A percentile compares a stretch with the other conserved stretches of the same genome.
Conservation (phyloP, 1,140 invertebrate genomes). For the Eueides isabella region DNA sequence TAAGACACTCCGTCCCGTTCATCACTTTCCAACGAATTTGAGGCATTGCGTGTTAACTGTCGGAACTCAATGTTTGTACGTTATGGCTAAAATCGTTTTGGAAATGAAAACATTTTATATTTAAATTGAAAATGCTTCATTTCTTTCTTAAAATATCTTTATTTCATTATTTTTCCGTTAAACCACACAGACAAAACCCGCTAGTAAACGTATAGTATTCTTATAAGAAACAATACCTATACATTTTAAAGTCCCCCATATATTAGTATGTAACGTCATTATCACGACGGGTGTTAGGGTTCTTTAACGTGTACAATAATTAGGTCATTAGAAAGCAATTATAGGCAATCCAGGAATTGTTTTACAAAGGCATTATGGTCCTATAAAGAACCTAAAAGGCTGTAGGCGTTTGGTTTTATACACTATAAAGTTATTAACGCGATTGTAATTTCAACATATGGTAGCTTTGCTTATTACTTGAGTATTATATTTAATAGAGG, state of each 20-base stretch:
- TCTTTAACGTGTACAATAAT: constrained; percentile 1
- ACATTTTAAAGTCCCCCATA: background rate
- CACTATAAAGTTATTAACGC: background rate
- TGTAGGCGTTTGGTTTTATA: background rate
- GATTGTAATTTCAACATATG: constrained; percentile 3
- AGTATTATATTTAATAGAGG: background rate
- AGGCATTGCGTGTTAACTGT: too few species aligned
- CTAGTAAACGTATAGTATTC: background rate
- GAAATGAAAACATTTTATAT: too few species aligned
- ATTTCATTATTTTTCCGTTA: too few species aligned
- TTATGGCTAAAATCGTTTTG: too few species aligned
- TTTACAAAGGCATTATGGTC: background rate
- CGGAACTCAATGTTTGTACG: too few species aligned
- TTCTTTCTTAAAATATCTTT: too few species aligned
- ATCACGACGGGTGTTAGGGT: background rate
- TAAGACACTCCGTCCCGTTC: too few species aligned
- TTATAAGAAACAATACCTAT: background rate
- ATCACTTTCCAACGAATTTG: too few species aligned
- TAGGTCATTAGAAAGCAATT: constrained; percentile 9
- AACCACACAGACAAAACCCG: too few species aligned
- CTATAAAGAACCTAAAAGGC: constrained; percentile 5
- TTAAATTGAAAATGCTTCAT: too few species aligned
- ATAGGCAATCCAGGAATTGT: constrained; percentile 7
- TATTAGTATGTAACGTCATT: background rate
- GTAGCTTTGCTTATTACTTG: background rate